Percentiles rank a stretch among this genome's conserved stretches.
Evolutionary conservation across 2,888 invertebrate genomes (phyloP).

Genomic region (Rotaria sp.): DNA sequence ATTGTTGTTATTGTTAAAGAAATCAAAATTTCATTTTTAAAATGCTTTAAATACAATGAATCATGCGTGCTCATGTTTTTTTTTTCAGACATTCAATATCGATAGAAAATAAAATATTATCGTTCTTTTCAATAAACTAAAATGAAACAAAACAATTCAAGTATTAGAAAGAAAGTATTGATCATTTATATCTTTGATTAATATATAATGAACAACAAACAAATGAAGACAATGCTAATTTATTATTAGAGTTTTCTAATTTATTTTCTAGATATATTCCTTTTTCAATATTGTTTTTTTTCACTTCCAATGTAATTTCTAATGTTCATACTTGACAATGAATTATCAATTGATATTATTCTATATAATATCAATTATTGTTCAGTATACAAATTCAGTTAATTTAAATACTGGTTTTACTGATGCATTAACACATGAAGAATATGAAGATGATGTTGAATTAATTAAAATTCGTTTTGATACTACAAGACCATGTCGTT

Average conservation of each 20-base stretch:
- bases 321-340: background rate
- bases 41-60: no score
- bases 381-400: background rate
- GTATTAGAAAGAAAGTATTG: no score
- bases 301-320: background rate
- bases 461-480: background rate
- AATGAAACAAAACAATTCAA: no score
- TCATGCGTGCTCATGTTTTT: no score
- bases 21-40: background rate
- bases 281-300: background rate
- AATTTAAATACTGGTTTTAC: background rate
- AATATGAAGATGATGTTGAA: conserved; percentile 25
- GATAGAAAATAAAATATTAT: no score
- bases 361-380: background rate
- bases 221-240: no score
- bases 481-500: background rate
- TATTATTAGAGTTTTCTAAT: no score
- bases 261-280: background rate
- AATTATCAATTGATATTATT: background rate
- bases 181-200: no score
- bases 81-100: no score
- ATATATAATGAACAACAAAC: no score
- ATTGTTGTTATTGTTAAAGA: background rate
- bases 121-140: no score
- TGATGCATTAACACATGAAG: background rate